Percentiles rank a stretch among this genome's conserved stretches.
Evolutionary conservation across 2,113 vertebrate genomes (phyloP).

Genomic region (Bubo blakistoni): DNA sequence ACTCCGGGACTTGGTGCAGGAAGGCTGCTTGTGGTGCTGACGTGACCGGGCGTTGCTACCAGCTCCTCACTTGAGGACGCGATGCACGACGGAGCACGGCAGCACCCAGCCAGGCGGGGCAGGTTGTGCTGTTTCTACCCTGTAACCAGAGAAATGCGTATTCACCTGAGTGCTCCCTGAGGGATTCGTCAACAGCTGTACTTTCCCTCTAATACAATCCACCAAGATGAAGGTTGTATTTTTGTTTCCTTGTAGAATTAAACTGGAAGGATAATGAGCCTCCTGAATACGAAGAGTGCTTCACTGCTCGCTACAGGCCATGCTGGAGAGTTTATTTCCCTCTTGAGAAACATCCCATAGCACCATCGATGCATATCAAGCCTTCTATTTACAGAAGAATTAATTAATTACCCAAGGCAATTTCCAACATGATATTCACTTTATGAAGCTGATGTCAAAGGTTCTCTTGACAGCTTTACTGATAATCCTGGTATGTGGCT

Average conservation of each 20-base stretch:
- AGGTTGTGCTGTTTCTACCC: not conserved
- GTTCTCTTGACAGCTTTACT: not conserved
- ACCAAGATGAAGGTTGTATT: not conserved
- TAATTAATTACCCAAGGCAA: conserved; percentile 24
- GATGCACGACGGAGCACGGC: accelerated
- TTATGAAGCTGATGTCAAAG: not conserved
- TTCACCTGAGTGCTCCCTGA: not conserved
- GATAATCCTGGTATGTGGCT: not conserved
- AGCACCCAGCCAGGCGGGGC: not conserved
- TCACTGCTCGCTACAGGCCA: not conserved
- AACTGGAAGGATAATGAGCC: not conserved
- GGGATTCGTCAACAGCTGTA: not conserved
- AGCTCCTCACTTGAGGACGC: not conserved
- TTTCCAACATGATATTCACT: not conserved
- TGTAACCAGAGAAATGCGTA: accelerated
- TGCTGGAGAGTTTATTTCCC: not conserved
- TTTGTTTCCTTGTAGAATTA: not conserved
- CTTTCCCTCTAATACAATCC: not conserved
- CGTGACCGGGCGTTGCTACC: accelerated
- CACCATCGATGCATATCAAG: not conserved
- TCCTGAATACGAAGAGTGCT: not conserved
- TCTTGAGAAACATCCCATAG: not conserved
- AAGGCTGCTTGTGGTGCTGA: not conserved
- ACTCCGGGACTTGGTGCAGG: not conserved
- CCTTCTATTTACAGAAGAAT: conserved; percentile 18